These are phyloP conservation scores for Junonia oenone DNA, from an alignment of 2,888 invertebrate genomes.

Conservation along the genomic window DNA sequence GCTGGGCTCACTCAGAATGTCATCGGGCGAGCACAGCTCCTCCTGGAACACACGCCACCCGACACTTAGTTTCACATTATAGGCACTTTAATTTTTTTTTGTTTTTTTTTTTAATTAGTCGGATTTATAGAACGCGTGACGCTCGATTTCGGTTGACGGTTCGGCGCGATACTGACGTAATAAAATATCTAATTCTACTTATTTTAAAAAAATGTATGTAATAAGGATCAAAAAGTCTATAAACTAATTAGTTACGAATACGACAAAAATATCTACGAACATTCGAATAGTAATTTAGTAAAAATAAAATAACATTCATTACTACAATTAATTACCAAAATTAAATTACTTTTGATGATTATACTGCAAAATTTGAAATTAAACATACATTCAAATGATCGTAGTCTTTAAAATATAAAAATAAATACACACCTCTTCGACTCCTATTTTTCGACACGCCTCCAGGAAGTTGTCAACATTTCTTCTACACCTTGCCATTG, in stretches of 20 bases:
- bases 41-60: slow-evolving; percentile 84
- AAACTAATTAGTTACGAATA: background rate
- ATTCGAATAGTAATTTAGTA: background rate
- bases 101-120: too few species aligned
- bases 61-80: slow-evolving; percentile 32
- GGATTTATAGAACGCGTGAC: too few species aligned
- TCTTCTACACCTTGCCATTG: slow-evolving; percentile 95
- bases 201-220: too few species aligned
- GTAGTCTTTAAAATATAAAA: background rate
- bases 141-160: too few species aligned
- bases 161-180: too few species aligned
- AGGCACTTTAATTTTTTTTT: slow-evolving; percentile 42
- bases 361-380: too few species aligned
- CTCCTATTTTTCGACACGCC: slow-evolving; percentile 95
- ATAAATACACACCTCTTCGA: slow-evolving; percentile 89
- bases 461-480: slow-evolving; percentile 98
- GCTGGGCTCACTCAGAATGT: slow-evolving; percentile 67
- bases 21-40: slow-evolving; percentile 82
- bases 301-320: background rate
- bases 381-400: background rate
- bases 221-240: background rate
- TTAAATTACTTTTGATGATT: too few species aligned
- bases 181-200: too few species aligned
- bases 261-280: background rate
- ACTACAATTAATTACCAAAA: too few species aligned